These are phyloP conservation scores for Sinohyriopsis cumingii DNA, from an alignment of 2,888 invertebrate species.

Conservation along the genomic window DNA sequence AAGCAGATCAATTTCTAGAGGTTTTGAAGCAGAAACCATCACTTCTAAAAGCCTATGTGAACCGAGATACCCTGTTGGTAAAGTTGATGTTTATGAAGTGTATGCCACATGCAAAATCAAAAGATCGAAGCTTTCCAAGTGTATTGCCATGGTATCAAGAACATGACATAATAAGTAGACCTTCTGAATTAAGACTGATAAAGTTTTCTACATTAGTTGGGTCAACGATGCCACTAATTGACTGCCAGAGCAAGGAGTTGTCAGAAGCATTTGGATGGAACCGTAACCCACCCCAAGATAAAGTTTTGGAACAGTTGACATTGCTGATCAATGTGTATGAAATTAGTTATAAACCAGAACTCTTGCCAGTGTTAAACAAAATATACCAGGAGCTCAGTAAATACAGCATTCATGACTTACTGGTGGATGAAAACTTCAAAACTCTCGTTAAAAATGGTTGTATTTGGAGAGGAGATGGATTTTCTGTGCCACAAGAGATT, in stretches of 20 bases:
- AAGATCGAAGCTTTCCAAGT: slow-evolving; percentile 1
- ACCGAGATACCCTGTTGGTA: too few relatives aligned
- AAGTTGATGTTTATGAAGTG: slow-evolving; percentile 5
- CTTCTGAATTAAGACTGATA: too few relatives aligned
- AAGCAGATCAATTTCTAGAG: too few relatives aligned
- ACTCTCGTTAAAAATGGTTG: too few relatives aligned
- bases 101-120: slow-evolving; percentile 2
- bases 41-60: too few relatives aligned
- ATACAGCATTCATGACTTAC: too few relatives aligned
- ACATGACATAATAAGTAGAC: too few relatives aligned
- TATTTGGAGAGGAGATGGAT: slow-evolving; percentile 19
- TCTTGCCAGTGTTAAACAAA: slow-evolving; percentile 5
- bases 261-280: slow-evolving; percentile 2
- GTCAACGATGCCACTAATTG: too few relatives aligned
- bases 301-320: slow-evolving; percentile 13
- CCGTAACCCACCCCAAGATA: slow-evolving; percentile 1
- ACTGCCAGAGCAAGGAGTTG: not conserved
- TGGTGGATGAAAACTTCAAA: slow-evolving; percentile 3
- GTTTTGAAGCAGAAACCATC: too few relatives aligned
- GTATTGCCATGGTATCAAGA: slow-evolving; percentile 11
- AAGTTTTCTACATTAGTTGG: too few relatives aligned
- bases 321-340: slow-evolving; percentile 9
- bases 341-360: slow-evolving; percentile 10
- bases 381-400: too few relatives aligned
- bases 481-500: slow-evolving; percentile 9